Evolutionary conservation across 2,888 invertebrate genomes (phyloP).

Genomic region (Abscondita cerata): DNA sequence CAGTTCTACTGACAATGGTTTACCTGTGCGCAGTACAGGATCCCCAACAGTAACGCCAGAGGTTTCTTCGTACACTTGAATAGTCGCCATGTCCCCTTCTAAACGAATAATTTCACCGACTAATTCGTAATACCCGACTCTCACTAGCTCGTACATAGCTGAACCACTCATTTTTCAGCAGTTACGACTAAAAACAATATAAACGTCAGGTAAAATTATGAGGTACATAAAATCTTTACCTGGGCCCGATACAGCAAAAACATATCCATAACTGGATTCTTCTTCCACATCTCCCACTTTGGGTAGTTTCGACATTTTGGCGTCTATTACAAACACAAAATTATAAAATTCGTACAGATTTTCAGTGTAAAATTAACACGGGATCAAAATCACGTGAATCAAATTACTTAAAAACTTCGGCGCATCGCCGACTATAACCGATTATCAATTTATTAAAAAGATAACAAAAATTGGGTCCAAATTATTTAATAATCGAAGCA

Average conservation of each 20-base stretch:
- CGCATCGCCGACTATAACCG: not conserved
- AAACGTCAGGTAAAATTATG: not conserved
- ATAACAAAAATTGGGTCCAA: not conserved
- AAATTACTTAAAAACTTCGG: slow-evolving; percentile 1
- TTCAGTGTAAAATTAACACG: not conserved
- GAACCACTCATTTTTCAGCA: slow-evolving; percentile 99
- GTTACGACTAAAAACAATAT: slow-evolving; percentile 84
- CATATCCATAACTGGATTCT: slow-evolving; percentile 92
- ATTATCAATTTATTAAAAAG: not conserved
- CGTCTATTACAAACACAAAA: not conserved
- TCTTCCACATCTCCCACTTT: slow-evolving; percentile 83
- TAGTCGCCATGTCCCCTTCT: slow-evolving; percentile 99
- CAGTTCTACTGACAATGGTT: slow-evolving; percentile 97
- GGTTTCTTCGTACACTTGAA: slow-evolving; percentile 94
- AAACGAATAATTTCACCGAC: slow-evolving; percentile 99
- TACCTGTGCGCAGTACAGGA: slow-evolving; percentile 97
- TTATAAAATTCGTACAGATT: not conserved
- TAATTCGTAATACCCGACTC: slow-evolving; percentile 97
- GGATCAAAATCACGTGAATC: slow-evolving; percentile 5
- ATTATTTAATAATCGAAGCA: not conserved
- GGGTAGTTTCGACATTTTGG: slow-evolving; percentile 73
- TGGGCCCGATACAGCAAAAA: slow-evolving; percentile 97
- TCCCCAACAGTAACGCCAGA: slow-evolving; percentile 99
- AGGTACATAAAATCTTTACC: slow-evolving; percentile 73
- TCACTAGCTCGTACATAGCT: slow-evolving; percentile 99